phyloP scores from a whole-genome alignment of 2,797 vertebrate species.

The Hipposideros larvatus region DNA sequence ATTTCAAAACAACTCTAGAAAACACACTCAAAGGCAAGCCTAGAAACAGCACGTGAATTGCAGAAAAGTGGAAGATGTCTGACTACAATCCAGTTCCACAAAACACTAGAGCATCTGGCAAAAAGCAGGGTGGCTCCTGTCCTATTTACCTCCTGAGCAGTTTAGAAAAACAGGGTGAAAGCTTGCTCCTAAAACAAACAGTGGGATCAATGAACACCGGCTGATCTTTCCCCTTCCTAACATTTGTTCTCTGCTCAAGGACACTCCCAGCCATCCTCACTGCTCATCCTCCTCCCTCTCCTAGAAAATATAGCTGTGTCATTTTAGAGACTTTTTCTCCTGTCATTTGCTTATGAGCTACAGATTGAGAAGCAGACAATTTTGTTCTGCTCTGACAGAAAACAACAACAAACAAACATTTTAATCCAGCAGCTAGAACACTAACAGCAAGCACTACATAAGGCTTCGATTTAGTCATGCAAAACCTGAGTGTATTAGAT shows the following conservation, averaged over 20 bases:
- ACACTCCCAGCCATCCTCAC: neutral
- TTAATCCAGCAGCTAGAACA: neutral
- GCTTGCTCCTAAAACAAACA: neutral
- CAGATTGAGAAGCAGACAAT: slow-evolving; percentile 15
- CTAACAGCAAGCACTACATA: neutral
- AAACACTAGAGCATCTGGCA: neutral
- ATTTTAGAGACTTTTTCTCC: slow-evolving; percentile 61
- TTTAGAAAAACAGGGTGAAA: neutral
- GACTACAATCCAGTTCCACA: neutral
- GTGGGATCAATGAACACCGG: neutral
- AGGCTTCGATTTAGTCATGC: neutral
- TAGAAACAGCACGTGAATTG: slow-evolving; percentile 31
- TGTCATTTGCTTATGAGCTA: neutral
- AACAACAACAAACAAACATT: neutral
- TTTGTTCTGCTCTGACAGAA: slow-evolving; percentile 43
- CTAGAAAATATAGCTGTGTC: slow-evolving; percentile 69
- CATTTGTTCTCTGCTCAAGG: slow-evolving; percentile 25
- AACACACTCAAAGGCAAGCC: slow-evolving; percentile 36
- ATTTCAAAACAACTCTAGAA: slow-evolving; percentile 74
- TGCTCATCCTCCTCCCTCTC: neutral
- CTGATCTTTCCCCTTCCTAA: neutral
- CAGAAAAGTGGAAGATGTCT: slow-evolving; percentile 17
- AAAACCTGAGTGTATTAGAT: neutral
- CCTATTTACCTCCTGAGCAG: neutral
- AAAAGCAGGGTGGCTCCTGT: neutral